A percentile compares a stretch with the other conserved stretches of the same genome.
phyloP scores from a whole-genome alignment of 2,113 vertebrate species.

The Pitta sordida region DNA sequence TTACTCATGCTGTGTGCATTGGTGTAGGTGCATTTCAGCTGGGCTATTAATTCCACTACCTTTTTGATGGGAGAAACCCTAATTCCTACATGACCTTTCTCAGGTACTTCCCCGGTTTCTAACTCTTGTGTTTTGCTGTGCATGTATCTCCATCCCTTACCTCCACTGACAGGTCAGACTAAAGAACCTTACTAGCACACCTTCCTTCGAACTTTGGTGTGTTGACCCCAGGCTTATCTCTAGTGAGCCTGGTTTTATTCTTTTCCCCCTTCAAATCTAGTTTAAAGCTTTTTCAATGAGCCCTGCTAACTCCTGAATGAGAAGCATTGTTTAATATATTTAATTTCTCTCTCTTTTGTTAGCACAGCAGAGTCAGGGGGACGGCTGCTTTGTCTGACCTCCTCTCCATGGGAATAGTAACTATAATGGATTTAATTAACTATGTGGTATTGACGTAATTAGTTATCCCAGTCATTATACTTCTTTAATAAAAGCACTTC shows the following conservation, averaged over 20 bases:
- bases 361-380: constrained; percentile 49
- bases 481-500: constrained; percentile 78
- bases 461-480: constrained; percentile 75
- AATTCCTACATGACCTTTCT: background rate
- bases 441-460: constrained; percentile 78
- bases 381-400: constrained; percentile 68
- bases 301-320: background rate
- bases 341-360: constrained; percentile 72
- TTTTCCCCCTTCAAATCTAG: background rate
- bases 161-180: background rate
- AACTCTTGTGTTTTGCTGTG: background rate
- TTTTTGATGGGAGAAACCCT: background rate
- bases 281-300: background rate
- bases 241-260: background rate
- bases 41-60: background rate
- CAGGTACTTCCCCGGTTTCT: background rate
- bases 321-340: constrained; percentile 64
- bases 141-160: background rate
- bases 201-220: background rate
- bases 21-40: background rate
- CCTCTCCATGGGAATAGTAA: constrained; percentile 70
- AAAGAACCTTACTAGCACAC: background rate
- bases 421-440: constrained; percentile 82
- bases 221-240: background rate
- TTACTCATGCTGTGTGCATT: background rate